Conservation (phyloP, 2,888 invertebrate species). For the Labia minor region DNA sequence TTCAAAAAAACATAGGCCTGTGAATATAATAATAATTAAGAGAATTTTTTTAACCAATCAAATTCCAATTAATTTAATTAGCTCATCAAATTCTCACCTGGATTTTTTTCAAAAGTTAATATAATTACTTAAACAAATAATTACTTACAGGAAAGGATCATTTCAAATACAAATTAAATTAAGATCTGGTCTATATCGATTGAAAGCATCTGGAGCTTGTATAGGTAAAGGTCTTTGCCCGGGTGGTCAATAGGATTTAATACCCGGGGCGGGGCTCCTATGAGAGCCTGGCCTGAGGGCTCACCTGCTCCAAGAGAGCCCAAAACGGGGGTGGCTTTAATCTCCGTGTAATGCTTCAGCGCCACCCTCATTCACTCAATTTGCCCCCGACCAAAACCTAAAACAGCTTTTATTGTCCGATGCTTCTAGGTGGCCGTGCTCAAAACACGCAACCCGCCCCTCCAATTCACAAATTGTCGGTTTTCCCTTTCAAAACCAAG, state of each 20-base stretch:
- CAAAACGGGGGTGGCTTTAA: neutral
- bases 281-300: neutral
- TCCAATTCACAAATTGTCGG: conserved; percentile 3
- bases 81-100: too few species aligned
- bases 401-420: neutral
- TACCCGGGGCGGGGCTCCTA: neutral
- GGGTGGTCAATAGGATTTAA: conserved; percentile 13
- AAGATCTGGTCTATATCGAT: neutral
- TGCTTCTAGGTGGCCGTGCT: neutral
- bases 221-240: conserved; percentile 13
- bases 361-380: conserved; percentile 13
- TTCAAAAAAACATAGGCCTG: too few species aligned
- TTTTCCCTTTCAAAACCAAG: neutral
- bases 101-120: too few species aligned
- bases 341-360: neutral
- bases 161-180: conserved; percentile 1
- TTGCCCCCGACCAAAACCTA: conserved; percentile 3
- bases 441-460: conserved; percentile 1
- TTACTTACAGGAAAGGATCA: neutral
- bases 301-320: neutral
- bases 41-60: too few species aligned
- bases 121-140: neutral
- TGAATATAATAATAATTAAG: too few species aligned
- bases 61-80: too few species aligned
- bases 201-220: neutral